phyloP scores from a whole-genome alignment of 2,888 invertebrate species.

The Drosophila prolongata region DNA sequence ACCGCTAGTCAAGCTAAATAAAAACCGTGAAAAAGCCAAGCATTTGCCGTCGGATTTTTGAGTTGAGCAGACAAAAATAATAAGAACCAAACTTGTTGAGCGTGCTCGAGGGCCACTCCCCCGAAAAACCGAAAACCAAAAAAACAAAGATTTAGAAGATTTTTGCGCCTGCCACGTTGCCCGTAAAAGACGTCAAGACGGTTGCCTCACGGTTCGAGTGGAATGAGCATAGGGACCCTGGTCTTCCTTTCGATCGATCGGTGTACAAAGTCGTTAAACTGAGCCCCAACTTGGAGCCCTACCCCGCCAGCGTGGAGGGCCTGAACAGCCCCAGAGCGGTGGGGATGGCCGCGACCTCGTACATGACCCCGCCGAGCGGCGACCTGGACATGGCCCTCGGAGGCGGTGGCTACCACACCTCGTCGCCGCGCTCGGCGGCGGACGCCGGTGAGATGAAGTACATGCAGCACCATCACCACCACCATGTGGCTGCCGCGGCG shows the following conservation, averaged over 20 bases:
- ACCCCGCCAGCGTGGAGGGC: constrained; percentile 86
- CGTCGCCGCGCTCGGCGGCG: constrained; percentile 92
- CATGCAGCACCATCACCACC: constrained; percentile 93
- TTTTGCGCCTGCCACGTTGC: constrained; percentile 73
- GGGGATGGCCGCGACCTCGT: constrained; percentile 98
- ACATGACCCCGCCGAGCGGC: constrained; percentile 94
- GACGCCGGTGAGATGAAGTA: constrained; percentile 98
- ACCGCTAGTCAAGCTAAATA: constrained; percentile 7
- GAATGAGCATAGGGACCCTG: constrained; percentile 85
- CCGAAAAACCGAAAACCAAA: not conserved
- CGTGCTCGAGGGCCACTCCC: constrained; percentile 23
- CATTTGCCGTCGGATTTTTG: constrained; percentile 24
- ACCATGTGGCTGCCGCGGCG: constrained; percentile 90
- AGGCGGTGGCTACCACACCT: constrained; percentile 90
- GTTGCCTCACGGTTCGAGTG: constrained; percentile 85
- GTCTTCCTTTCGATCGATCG: constrained; percentile 84
- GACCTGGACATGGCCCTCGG: constrained; percentile 90
- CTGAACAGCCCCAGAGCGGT: constrained; percentile 87
- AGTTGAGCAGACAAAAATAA: not conserved
- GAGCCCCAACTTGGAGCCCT: constrained; percentile 86
- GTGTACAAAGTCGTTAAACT: constrained; percentile 85
- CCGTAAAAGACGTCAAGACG: constrained; percentile 84
- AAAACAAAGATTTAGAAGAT: constrained; percentile 26
- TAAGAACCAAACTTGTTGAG: constrained; percentile 31
- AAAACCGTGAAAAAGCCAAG: constrained; percentile 10